A percentile compares a stretch with the other conserved stretches of the same genome.
Conservation (phyloP, 2,797 vertebrate genomes). For the Loriculus beryllinus region DNA sequence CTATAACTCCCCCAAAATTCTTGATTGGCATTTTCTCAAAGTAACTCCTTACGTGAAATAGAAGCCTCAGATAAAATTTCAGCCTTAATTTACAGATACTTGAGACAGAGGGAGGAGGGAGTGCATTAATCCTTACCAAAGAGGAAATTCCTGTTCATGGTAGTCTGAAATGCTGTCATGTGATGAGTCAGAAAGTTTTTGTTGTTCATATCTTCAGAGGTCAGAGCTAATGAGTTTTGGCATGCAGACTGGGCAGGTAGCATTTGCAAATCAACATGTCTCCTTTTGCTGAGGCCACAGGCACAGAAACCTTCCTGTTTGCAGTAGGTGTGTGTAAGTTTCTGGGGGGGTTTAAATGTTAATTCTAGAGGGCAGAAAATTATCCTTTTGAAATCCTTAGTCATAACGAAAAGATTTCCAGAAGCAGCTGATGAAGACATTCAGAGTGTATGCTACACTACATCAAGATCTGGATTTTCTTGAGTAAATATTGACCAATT, state of each 20-base stretch:
- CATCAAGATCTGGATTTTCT: conserved; percentile 37
- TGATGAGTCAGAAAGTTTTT: neutral
- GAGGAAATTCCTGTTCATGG: neutral
- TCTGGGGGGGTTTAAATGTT: neutral
- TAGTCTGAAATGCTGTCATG: neutral
- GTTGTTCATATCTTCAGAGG: neutral
- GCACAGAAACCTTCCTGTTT: neutral
- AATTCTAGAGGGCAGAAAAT: neutral
- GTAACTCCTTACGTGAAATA: neutral
- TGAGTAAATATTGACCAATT: conserved; percentile 62
- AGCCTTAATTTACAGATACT: neutral
- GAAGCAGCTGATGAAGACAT: conserved; percentile 53
- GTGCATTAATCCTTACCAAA: neutral
- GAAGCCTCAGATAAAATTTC: conserved; percentile 26
- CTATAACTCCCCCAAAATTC: neutral
- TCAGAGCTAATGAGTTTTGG: neutral
- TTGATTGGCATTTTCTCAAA: neutral
- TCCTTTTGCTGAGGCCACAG: neutral
- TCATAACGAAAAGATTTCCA: conserved; percentile 40
- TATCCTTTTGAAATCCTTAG: neutral
- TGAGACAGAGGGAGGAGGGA: neutral
- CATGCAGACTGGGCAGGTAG: neutral
- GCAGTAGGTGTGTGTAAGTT: neutral
- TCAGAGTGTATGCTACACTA: conserved; percentile 33
- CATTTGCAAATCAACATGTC: neutral